Evolutionary conservation across 2,113 vertebrate species (phyloP), one percentile per base, ranked within the genome.

Genomic region (Rhabdornis inornatus): DNA sequence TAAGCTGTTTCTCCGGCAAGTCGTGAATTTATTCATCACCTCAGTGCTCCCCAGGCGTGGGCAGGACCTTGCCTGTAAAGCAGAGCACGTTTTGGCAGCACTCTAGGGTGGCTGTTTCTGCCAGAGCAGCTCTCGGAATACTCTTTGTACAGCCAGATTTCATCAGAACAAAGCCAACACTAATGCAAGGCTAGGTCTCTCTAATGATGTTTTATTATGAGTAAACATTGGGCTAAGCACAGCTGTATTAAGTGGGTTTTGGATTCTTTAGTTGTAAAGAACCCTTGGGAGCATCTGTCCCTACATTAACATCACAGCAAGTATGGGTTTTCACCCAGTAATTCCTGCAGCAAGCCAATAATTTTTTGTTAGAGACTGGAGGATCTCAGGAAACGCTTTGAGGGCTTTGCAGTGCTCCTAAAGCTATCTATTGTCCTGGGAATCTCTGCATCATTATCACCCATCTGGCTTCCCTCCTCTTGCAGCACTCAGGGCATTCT

Each of bases 201-300:
- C 86, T 70, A 92, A 80, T 57, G 76, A 57, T 88, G 35, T 89
- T 92, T 94, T 93, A 93, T 96, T 95, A 86, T 69, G 42, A 93
- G 90, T 90, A 93, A 96, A 93, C 83, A 92, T 7, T 77, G 68
- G 40, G 55, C 55, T 92, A 92, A 95, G 90, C 74, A 69, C 53
- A 82, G 44, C 37, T 0, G 14, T 55, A 94, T 89, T 94, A 93
- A 92, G 64, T 22, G 53, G 89, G 91, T 89, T 96, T 94, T 90
- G 78, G 7, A 49, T 63, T 86, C 72, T 57, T 92, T 59, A 33
- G 14, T 24, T 47, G 56, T 47, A 55, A 89, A 78, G 60, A 93
- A 42, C 60, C 25, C n/a, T 27, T 57, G 60, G 70, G 82, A 95
- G 47, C 68, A 94, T 87, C 80, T 89, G 55, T 92, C 93, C 77